These are phyloP conservation scores for Lasioglossum baleicum DNA, from an alignment of 1,140 invertebrate genomes.

Conservation along the genomic window DNA sequence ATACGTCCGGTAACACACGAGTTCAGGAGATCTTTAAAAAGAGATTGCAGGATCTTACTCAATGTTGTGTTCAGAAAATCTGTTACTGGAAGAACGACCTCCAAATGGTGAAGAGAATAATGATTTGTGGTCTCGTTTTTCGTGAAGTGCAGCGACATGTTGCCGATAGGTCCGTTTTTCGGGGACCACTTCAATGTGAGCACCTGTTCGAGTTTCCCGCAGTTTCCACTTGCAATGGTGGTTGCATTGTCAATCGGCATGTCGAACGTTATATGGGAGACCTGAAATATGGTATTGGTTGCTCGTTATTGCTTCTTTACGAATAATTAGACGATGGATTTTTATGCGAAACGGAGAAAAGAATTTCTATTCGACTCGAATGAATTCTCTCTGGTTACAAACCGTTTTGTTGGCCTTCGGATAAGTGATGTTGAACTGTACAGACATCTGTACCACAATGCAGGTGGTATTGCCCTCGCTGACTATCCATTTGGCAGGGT, in stretches of 20 bases:
- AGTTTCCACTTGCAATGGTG: conserved; percentile 76
- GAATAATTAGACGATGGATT: neutral
- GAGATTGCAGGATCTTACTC: conserved; percentile 51
- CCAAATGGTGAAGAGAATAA: conserved; percentile 66
- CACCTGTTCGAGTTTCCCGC: conserved; percentile 75
- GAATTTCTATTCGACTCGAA: neutral
- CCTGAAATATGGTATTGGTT: conserved; percentile 41
- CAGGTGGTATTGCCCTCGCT: conserved; percentile 77
- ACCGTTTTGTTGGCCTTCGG: conserved; percentile 70
- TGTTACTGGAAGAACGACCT: conserved; percentile 49
- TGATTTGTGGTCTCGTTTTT: conserved; percentile 76
- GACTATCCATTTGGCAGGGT: conserved; percentile 79
- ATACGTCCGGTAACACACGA: too few relatives aligned
- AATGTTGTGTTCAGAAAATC: conserved; percentile 55
- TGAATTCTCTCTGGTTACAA: conserved; percentile 50
- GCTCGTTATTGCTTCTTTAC: neutral
- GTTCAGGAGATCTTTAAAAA: neutral
- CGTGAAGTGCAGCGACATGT: conserved; percentile 75
- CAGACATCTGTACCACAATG: conserved; percentile 83
- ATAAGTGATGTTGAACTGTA: conserved; percentile 83
- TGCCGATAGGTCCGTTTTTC: conserved; percentile 34
- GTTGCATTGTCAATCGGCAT: conserved; percentile 69
- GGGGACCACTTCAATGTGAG: conserved; percentile 78
- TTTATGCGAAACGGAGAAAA: too few relatives aligned
- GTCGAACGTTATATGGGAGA: conserved; percentile 68